phyloP scores from a whole-genome alignment of 2,797 vertebrate genomes.

The Acrossocheilus fasciatus region DNA sequence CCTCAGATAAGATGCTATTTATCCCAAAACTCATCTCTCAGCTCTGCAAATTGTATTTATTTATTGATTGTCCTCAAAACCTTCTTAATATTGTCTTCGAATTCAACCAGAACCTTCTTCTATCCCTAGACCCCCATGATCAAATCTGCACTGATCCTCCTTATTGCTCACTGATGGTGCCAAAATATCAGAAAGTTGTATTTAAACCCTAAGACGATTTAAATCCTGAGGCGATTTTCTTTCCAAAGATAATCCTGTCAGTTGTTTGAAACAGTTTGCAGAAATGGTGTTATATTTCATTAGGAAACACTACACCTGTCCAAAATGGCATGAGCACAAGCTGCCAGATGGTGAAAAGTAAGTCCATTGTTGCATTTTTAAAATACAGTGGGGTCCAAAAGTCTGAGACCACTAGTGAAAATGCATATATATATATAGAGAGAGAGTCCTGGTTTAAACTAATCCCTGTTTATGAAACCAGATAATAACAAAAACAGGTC shows the following conservation, averaged over 20 bases:
- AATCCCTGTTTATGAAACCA: too few species aligned
- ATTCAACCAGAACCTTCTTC: constrained; percentile 29
- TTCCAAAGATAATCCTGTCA: constrained; percentile 58
- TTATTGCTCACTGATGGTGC: constrained; percentile 52
- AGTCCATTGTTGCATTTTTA: constrained; percentile 2
- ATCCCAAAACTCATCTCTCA: background rate
- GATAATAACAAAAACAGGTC: too few species aligned
- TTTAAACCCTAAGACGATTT: constrained; percentile 28
- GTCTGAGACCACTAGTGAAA: background rate
- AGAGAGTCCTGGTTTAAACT: too few species aligned
- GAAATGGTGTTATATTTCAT: constrained; percentile 51
- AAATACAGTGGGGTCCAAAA: background rate
- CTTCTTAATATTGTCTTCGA: constrained; percentile 24
- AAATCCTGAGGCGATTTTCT: constrained; percentile 48
- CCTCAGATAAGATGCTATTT: background rate
- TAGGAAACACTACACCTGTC: constrained; percentile 58
- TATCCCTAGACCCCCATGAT: constrained; percentile 29
- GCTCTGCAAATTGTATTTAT: constrained; percentile 7
- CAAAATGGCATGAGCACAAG: constrained; percentile 26
- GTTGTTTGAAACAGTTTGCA: constrained; percentile 48
- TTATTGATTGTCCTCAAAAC: constrained; percentile 20
- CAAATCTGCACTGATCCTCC: constrained; percentile 51
- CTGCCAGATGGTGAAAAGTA: constrained; percentile 26
- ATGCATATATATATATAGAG: background rate
- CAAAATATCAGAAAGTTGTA: constrained; percentile 51